Evolutionary conservation across 1,140 invertebrate species (phyloP), one percentile per base, ranked within the genome.

Genomic region (Augochlora pura): DNA sequence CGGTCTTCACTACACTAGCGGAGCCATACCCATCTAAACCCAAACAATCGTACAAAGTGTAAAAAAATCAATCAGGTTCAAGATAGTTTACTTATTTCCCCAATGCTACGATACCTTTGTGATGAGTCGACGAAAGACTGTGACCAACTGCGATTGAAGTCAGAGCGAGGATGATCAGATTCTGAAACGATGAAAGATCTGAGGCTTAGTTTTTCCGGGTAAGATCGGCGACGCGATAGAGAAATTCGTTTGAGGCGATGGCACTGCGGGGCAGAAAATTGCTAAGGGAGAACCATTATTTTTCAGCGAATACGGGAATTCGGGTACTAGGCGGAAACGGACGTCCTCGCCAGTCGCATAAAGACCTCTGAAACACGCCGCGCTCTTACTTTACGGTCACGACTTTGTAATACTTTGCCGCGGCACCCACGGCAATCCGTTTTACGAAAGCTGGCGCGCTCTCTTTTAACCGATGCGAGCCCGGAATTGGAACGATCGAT

Each of bases 341-440:
- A 68, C 77, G 65, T 73, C 77, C 81, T 77, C 74, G 67, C 57
- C 75, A 49, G 39, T 52, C 75, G 60, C 80, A 69, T 84, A 86
- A 85, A 86, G 83, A 74, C 54, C 68, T 76, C 80, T 49, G 21
- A 64, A 82, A 85, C 80, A 75, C 52, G 42, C 69, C 57, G 75
- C 64, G 46, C 57, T 75, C 57, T 63, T 85, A 75, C 76, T 85
- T 82, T 82, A 78, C 80, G 84, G 60, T 65, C 68, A 78, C 70
- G 84, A 82, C 80, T 82, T 75, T 38, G 80, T 70, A 74, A 85
- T 85, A 86, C 84, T 86, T 86, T 65, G 67, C 76, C 69, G 38
- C 12, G 52, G 68, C 49, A 32, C 25, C 59, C 60, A 39, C 65
- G 75, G 32, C 4, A 32, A 85, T 85, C 69, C 71, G 54, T 84